Base-by-base conservation (phyloP, 1,140 invertebrate species). In the Odontomachus brunneus region DNA sequence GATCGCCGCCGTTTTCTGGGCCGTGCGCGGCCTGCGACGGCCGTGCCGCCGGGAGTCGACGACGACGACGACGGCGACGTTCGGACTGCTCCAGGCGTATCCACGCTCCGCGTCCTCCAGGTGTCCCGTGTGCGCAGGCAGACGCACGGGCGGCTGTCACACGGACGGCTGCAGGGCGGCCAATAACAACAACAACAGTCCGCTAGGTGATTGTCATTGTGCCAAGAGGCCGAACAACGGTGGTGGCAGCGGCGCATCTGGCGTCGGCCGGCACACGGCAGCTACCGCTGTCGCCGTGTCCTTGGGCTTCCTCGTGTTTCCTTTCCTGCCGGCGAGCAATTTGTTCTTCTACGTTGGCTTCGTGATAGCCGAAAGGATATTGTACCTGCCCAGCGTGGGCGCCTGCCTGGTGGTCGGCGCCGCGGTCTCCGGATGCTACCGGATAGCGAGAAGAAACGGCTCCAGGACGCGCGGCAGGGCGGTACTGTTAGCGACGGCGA, bases 331-430 rank as follows among this genome's bases (percentile, higher is more conserved):
- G 55, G 98, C 99, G 15, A 97, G 97, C 76, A 99, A 99, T 95
- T 93, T 97, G 69, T 96, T 99, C 92, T 99, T 99, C 94, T 98
- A 99, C 90, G 98, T 99, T 74, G 99, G 99, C 9, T 99, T 99
- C 93, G 98, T 99, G 29, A 97, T 99, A 11, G 99, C 99, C 49
- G 99, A 99, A 94, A 95, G 99, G 84, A 97, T 99, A 69, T 95
- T 99, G 24, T 99, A 99, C 93, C 95, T 99, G 90, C 98, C 99
- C 38, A 99, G 98, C 93, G 97, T 99, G 87, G 99, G 99, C 48
- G 98, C 97, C 93, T 99, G 98, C 94, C 95, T 99, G 85, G 94
- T 99, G 55, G 94, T 98, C 53, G 97, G 97, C 3, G 95, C 96
- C 75, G 92, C 91, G 11, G 88, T 94, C 44, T 95, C 95, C 72